Percentiles rank a stretch among this genome's conserved stretches.
Evolutionary conservation across 1,140 invertebrate species (phyloP).

Genomic region (Metaphire vulgaris): DNA sequence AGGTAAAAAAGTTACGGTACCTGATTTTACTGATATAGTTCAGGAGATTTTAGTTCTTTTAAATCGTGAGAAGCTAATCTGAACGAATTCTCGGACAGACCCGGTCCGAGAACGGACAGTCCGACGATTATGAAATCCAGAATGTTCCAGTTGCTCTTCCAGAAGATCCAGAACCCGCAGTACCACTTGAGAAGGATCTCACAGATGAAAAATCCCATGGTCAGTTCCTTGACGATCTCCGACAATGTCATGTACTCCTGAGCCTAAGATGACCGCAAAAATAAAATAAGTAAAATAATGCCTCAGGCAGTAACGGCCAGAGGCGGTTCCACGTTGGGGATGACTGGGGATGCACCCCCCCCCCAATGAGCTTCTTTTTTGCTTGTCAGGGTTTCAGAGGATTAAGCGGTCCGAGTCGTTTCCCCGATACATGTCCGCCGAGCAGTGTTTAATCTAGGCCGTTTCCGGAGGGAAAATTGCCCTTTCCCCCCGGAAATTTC

Average conservation of each 20-base stretch:
- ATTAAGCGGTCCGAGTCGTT: too few relatives aligned
- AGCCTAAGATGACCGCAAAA: too few relatives aligned
- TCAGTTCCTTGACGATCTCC: slow-evolving; percentile 26
- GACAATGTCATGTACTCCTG: slow-evolving; percentile 13
- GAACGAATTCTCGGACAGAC: slow-evolving; percentile 5
- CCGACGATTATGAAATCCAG: slow-evolving; percentile 38
- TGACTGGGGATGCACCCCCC: too few relatives aligned
- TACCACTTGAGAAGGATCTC: slow-evolving; percentile 43
- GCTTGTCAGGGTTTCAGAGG: too few relatives aligned
- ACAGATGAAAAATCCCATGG: slow-evolving; percentile 21
- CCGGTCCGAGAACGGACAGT: slow-evolving; percentile 32
- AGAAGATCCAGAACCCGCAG: slow-evolving; percentile 42
- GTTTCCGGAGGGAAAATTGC: too few relatives aligned
- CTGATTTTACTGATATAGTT: not conserved
- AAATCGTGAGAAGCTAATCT: not conserved
- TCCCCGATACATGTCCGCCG: too few relatives aligned
- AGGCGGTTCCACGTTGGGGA: too few relatives aligned
- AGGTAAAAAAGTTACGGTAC: not conserved
- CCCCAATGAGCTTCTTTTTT: too few relatives aligned
- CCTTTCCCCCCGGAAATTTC: too few relatives aligned
- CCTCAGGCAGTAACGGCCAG: too few relatives aligned
- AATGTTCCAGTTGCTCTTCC: slow-evolving; percentile 40
- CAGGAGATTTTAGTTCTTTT: not conserved
- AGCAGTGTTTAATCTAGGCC: too few relatives aligned
- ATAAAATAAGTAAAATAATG: too few relatives aligned